phyloP scores from a whole-genome alignment of 2,888 invertebrate genomes.

The Aphelenchoides bicaudatus region DNA sequence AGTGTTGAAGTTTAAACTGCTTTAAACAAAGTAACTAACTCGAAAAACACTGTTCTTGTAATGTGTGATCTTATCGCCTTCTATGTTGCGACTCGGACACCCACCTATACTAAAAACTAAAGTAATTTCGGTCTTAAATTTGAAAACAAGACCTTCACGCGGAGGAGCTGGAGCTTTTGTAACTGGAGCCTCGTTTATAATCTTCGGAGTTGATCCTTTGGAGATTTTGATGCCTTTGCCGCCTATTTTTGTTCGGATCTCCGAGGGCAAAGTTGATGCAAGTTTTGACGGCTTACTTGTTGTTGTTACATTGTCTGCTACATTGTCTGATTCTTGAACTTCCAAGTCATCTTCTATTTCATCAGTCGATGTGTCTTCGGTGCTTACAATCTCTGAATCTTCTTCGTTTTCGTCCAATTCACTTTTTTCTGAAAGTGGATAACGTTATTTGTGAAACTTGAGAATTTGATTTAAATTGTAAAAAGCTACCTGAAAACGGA shows the following conservation, averaged over 20 bases:
- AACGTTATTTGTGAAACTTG: no score
- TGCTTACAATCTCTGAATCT: conserved; percentile 13
- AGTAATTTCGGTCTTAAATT: no score
- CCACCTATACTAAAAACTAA: no score
- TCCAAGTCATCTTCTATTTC: conserved; percentile 10
- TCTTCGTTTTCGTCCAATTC: conserved; percentile 19
- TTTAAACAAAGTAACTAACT: conserved; percentile 21
- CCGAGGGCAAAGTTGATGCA: no score
- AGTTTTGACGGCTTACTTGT: conserved; percentile 5
- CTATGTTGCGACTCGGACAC: conserved; percentile 41
- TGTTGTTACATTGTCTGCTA: background rate
- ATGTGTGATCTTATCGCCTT: conserved; percentile 44
- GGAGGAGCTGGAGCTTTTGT: conserved; percentile 17
- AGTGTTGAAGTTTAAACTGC: conserved; percentile 6
- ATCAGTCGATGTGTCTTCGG: background rate
- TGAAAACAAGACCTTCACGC: no score
- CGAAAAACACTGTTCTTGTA: conserved; percentile 38
- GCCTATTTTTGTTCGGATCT: background rate
- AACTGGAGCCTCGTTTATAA: background rate
- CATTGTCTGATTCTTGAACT: background rate
- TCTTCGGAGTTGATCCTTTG: background rate
- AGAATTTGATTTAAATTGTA: no score
- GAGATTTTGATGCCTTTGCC: conserved; percentile 7
- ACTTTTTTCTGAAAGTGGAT: no score
- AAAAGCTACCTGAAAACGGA: background rate